phyloP scores from a whole-genome alignment of 2,113 vertebrate genomes.

The Zosterops borbonicus region DNA sequence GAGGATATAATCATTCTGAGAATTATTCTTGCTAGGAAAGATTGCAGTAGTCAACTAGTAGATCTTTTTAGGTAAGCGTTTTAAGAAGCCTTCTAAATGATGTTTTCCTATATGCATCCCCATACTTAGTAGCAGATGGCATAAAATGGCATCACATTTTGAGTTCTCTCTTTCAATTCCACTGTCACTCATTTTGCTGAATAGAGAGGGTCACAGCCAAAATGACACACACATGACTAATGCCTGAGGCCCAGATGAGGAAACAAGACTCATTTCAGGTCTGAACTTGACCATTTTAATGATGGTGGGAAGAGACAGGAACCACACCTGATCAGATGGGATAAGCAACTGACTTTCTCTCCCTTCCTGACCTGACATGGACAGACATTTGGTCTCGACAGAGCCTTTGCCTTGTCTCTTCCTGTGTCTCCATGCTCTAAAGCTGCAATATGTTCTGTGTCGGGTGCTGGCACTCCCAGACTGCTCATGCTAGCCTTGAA shows the following conservation, averaged over 20 bases:
- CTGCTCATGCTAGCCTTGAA: background rate
- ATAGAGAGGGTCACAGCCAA: background rate
- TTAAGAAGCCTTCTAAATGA: background rate
- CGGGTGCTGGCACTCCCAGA: background rate
- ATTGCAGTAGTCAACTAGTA: background rate
- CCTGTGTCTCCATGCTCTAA: background rate
- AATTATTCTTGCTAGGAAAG: background rate
- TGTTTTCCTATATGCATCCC: background rate
- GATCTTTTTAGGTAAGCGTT: conserved; percentile 9
- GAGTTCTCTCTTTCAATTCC: background rate
- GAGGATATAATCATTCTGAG: background rate
- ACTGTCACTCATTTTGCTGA: background rate
- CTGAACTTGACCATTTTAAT: background rate
- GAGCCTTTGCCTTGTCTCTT: background rate
- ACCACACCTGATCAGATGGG: background rate
- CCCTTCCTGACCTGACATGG: background rate
- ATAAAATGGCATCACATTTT: background rate
- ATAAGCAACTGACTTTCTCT: background rate
- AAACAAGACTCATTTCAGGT: background rate
- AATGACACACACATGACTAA: background rate
- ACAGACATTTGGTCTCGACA: background rate
- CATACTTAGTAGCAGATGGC: conserved; percentile 11
- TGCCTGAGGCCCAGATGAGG: background rate
- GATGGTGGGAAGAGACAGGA: background rate
- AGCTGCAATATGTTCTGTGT: background rate